phyloP scores from a whole-genome alignment of 2,888 invertebrate species.

The Tiphia femorata region DNA sequence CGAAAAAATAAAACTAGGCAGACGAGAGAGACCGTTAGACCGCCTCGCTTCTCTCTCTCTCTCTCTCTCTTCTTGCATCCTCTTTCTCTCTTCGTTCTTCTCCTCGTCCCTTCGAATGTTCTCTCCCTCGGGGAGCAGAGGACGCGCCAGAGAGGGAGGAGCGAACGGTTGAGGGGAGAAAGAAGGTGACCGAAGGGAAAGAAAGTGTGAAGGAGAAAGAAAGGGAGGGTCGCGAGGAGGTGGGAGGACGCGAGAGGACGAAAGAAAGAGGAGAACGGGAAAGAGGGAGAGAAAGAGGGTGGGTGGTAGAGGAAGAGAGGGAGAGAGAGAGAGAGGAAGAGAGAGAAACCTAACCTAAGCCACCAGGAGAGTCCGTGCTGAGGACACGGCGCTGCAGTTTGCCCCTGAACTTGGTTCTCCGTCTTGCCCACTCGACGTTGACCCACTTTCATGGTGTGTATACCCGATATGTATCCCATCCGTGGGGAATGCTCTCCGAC shows the following conservation, averaged over 20 bases:
- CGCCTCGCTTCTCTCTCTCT: constrained; percentile 29
- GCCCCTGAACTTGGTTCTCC: constrained; percentile 67
- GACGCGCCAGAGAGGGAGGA: constrained; percentile 6
- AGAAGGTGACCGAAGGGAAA: constrained; percentile 14
- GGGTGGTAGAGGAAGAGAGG: not conserved
- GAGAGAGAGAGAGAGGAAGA: constrained; percentile 17
- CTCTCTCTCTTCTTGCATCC: constrained; percentile 18
- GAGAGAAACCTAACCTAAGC: constrained; percentile 50
- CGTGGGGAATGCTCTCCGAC: too few relatives aligned
- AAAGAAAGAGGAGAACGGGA: constrained; percentile 7
- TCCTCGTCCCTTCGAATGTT: not conserved
- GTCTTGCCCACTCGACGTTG: constrained; percentile 58
- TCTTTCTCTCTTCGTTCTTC: constrained; percentile 4
- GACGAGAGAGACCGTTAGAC: constrained; percentile 53
- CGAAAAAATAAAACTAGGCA: constrained; percentile 54
- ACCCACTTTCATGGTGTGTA: constrained; percentile 61
- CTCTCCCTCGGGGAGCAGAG: too few relatives aligned
- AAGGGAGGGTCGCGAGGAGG: constrained; percentile 7
- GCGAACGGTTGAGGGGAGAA: constrained; percentile 5
- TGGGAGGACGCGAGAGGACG: constrained; percentile 9
- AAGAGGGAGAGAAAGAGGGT: constrained; percentile 12
- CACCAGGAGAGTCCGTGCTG: constrained; percentile 39
- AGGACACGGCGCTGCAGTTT: constrained; percentile 49
- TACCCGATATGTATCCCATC: constrained; percentile 32
- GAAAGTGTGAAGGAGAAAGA: constrained; percentile 9